Base-by-base conservation (phyloP, 92 coral and sea anemone species). In the Muricea muricata region DNA sequence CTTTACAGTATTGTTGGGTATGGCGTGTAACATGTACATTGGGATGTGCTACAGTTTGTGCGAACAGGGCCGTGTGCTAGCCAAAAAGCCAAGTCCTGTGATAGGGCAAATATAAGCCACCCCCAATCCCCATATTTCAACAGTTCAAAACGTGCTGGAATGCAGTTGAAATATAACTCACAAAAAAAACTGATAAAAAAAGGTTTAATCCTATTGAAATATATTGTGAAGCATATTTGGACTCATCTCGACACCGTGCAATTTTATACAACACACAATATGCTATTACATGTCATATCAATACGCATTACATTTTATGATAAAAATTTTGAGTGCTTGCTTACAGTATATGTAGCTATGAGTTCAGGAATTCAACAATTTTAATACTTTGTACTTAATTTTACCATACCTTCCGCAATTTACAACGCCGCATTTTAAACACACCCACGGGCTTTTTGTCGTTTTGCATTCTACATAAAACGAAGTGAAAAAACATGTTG, bases 381-480 rank as follows among this genome's bases (percentile, higher is more conserved):
- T 52, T 10, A 52, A 18, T 52, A 20, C 23, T 52, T 52, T 18
- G 20, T 52, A 52, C 21, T 2, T 48, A 52, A 17, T 18, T 6
- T 18, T 20, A 37, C 4, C 18, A 69, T 88, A 97, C 99, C 99
- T 94, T 91, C 99, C 99, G 61, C 99, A 97, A 82, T 89, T 92
- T 67, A 97, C 87, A 20, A 75, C 72, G 28, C 98, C 98, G 79
- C 99, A 97, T 32, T 92, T 93, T 48, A 97, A 88, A 67, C 99
- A 97, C 17, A 97, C 87, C 99, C 99, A 97, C 9, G 99, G 93
- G 79, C 98, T 97, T 85, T 94, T 97, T 15, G 95, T 80, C 7
- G 99, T 92, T 74, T 95, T 93, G 79, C 99, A 97, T 61, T 86
- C 99, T 97, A 75, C 1, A 52, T 40, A 73, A 31, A n/a, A 25